Evolutionary conservation across 2,888 invertebrate species (phyloP), one percentile per base, ranked within the genome.

Genomic region (Cynaeus angustus): DNA sequence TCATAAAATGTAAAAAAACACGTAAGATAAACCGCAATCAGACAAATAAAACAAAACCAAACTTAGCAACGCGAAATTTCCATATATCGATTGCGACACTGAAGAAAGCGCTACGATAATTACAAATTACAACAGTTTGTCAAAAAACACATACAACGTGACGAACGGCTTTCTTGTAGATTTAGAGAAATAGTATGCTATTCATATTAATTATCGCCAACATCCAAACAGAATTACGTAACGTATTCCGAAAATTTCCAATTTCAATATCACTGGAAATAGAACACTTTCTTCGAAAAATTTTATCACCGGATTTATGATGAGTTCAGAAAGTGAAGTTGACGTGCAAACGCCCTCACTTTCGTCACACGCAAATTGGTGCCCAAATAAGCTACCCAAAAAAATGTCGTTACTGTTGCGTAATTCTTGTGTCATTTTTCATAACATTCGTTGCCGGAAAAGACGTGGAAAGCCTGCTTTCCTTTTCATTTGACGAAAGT

Each of bases 401-500:
- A 33, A 33, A 33, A 33, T 33, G 21, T 3, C 21, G 21, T 4
- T 4, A 21, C 21, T 33, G 7, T 33, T 33, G 33, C 6, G 33
- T 33, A 33, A 33, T 33, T 33, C 9, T 59, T 59, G 59, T 46
- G 46, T 59, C 46, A 59, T 12, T 53, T 26, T 53, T 53, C 37
- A 37, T 53, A 53, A 53, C 43, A 1, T 58, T 28, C 43, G 43
- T 41, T 58, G 21, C 10, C n/a, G 33, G 37, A 33, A 53, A 53
- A 33, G 10, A 6, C 33, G 37, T 53, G 53, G 37, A 33, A 53
- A 28, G 37, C 13, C 6, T 13, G 53, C 53, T 33, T 33, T 55
- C 55, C 55, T 2, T 56, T 41, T 46, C 30, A 13, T 64, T 55
- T 53, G 64, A 70, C 59, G 74, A 74, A 74, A 72, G 74, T 72